Evolutionary conservation across 2,797 vertebrate genomes (phyloP).

Genomic region (Synaphobranchus kaupii): DNA sequence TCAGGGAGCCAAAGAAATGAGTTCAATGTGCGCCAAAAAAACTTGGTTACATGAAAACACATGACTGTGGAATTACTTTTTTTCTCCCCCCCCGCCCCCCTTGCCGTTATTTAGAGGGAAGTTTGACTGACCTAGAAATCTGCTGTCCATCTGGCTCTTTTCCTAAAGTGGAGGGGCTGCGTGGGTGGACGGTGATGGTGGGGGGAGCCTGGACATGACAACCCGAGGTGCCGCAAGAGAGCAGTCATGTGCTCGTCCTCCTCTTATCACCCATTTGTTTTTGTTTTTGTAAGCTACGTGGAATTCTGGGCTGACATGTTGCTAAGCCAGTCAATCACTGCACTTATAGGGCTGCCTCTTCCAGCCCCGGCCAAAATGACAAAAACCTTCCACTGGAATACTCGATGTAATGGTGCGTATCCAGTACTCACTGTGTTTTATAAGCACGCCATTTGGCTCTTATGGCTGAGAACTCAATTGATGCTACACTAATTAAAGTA

Average conservation of each 20-base stretch:
- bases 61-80: constrained; percentile 56
- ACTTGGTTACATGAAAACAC: constrained; percentile 58
- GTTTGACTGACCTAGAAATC: constrained; percentile 68
- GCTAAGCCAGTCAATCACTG: background rate
- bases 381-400: constrained; percentile 33
- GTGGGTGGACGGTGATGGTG: constrained; percentile 25
- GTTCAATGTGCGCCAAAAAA: constrained; percentile 52
- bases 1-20: constrained; percentile 43
- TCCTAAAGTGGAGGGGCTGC: constrained; percentile 44
- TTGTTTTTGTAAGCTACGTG: constrained; percentile 33
- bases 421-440: background rate
- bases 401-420: background rate
- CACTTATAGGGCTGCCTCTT: background rate
- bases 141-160: constrained; percentile 64
- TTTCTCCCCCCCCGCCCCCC: constrained; percentile 27
- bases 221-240: constrained; percentile 34
- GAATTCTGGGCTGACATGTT: constrained; percentile 25
- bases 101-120: constrained; percentile 53
- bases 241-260: constrained; percentile 34
- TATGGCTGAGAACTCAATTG: background rate
- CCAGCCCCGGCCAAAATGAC: background rate
- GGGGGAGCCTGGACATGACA: background rate
- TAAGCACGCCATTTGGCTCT: constrained; percentile 7
- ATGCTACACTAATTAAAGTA: background rate
- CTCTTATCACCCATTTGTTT: constrained; percentile 27